phyloP scores from a whole-genome alignment of 1,140 invertebrate genomes.

The Drosophila willistoni region DNA sequence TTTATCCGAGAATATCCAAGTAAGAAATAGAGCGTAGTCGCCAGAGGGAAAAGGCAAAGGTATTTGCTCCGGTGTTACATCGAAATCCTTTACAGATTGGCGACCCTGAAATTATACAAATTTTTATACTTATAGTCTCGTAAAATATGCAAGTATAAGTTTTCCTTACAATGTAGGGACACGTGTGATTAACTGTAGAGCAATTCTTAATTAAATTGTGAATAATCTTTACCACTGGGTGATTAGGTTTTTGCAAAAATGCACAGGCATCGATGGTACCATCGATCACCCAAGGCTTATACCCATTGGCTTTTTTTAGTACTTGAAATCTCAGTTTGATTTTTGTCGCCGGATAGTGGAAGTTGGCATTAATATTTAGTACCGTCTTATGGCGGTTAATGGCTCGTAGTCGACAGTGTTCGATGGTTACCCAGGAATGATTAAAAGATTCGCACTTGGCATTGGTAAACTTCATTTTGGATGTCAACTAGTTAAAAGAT shows the following conservation, averaged over 20 bases:
- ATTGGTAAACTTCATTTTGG: background rate
- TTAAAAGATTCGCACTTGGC: background rate
- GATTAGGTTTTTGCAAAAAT: background rate
- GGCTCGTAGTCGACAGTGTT: background rate
- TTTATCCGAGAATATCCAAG: no score
- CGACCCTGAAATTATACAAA: no score
- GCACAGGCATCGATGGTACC: background rate
- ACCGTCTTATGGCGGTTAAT: background rate
- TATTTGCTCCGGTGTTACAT: no score
- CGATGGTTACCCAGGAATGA: background rate
- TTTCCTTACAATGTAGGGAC: background rate
- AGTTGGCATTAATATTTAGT: background rate
- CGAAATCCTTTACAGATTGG: no score
- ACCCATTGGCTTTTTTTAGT: background rate
- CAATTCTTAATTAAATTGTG: background rate
- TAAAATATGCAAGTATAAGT: no score
- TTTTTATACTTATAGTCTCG: no score
- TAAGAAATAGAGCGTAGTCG: no score
- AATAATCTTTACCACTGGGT: background rate
- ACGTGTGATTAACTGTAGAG: background rate
- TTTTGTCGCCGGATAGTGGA: background rate
- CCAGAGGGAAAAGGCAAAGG: no score
- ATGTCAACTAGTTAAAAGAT: background rate
- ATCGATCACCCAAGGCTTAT: background rate
- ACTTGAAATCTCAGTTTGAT: background rate